Evolutionary conservation across 2,888 invertebrate genomes (phyloP).

Genomic region (Tetramorium bicarinatum): DNA sequence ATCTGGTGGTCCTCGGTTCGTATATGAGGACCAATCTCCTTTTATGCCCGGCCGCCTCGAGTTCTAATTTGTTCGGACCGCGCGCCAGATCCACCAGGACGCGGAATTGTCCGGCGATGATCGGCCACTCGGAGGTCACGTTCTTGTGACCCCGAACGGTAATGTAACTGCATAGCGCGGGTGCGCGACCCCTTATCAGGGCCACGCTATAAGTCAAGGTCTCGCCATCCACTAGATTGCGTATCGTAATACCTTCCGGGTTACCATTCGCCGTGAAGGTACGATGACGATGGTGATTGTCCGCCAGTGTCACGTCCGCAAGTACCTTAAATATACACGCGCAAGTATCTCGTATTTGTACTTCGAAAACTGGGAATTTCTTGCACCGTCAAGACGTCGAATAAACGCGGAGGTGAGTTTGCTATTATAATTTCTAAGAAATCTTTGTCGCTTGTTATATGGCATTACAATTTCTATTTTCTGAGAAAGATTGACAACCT

Average conservation of each 20-base stretch:
- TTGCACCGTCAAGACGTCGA: neutral
- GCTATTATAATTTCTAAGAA: neutral
- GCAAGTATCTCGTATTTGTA: neutral
- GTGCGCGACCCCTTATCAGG: conserved; percentile 89
- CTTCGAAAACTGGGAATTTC: neutral
- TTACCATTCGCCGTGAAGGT: conserved; percentile 77
- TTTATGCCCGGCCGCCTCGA: conserved; percentile 88
- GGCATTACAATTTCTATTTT: neutral
- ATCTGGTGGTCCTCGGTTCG: conserved; percentile 88
- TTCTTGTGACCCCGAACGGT: conserved; percentile 86
- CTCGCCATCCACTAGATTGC: conserved; percentile 89
- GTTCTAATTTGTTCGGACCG: conserved; percentile 89
- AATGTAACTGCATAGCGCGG: conserved; percentile 84
- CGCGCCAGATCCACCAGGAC: conserved; percentile 89
- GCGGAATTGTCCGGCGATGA: conserved; percentile 91
- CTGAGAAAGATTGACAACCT: neutral
- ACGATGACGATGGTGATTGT: conserved; percentile 70
- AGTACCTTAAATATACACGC: conserved; percentile 77
- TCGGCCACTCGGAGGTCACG: conserved; percentile 88
- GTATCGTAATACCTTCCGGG: conserved; percentile 84
- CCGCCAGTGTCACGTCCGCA: conserved; percentile 77
- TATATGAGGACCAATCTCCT: conserved; percentile 88
- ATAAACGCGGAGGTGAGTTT: neutral
- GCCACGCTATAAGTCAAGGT: conserved; percentile 89
- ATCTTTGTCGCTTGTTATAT: neutral